Percentiles rank a stretch among this genome's conserved stretches.
phyloP scores from a whole-genome alignment of 2,888 invertebrate species.

The Theretra japonica region DNA sequence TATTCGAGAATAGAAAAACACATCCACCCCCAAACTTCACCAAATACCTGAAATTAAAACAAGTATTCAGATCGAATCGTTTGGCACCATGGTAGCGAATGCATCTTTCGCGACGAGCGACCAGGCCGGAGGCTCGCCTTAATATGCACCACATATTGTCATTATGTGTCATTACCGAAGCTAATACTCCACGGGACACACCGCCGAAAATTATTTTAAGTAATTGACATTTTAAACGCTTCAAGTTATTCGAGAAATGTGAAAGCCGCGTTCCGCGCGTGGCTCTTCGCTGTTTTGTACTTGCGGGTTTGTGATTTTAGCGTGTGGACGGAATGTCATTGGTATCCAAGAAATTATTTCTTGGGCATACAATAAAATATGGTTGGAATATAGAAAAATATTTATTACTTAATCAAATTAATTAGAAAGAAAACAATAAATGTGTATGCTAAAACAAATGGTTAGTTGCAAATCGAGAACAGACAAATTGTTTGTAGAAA shows the following conservation, averaged over 20 bases:
- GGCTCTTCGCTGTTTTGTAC: slow-evolving; percentile 13
- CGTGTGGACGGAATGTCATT: not conserved
- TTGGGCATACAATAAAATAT: no score
- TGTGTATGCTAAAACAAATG: no score
- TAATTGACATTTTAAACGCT: slow-evolving; percentile 62
- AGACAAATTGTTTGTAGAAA: no score
- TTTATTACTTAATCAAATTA: no score
- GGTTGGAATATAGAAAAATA: no score
- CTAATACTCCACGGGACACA: slow-evolving; percentile 74
- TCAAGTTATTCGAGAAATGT: slow-evolving; percentile 67
- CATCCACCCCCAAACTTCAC: no score
- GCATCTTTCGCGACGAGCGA: slow-evolving; percentile 7
- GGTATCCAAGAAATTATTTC: not conserved
- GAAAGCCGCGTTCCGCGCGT: slow-evolving; percentile 55
- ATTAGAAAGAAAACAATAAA: no score
- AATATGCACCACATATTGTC: slow-evolving; percentile 74
- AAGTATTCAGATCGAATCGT: slow-evolving; percentile 19
- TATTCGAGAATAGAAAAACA: not conserved
- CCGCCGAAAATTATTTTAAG: slow-evolving; percentile 67
- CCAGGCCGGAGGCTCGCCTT: slow-evolving; percentile 50
- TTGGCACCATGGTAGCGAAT: slow-evolving; percentile 12
- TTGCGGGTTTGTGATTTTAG: not conserved
- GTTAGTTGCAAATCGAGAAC: no score
- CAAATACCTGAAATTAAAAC: slow-evolving; percentile 1
- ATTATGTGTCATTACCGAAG: slow-evolving; percentile 76